A percentile compares a stretch with the other conserved stretches of the same genome.
Evolutionary conservation across 2,797 vertebrate species (phyloP).

Genomic region (Pangasius macronema): DNA sequence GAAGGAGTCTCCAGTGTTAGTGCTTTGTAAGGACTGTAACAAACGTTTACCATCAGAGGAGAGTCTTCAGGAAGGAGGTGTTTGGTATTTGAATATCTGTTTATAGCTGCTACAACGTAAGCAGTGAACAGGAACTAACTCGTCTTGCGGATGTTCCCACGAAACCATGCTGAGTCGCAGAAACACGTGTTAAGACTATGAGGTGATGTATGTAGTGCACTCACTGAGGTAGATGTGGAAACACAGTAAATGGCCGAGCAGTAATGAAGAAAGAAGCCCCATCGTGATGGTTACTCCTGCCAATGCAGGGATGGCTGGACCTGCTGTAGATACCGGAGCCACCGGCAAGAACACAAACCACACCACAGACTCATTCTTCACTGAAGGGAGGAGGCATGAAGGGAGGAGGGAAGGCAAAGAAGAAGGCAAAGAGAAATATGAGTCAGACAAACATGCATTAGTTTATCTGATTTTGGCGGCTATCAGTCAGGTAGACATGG

Average conservation of each 20-base stretch:
- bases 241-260: conserved; percentile 87
- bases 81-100: background rate
- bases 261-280: conserved; percentile 79
- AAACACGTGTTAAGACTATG: background rate
- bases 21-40: background rate
- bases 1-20: background rate
- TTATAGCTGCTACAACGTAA: background rate
- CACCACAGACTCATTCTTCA: conserved; percentile 82
- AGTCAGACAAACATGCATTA: background rate
- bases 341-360: conserved; percentile 91
- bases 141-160: background rate
- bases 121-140: background rate
- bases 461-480: background rate
- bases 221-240: conserved; percentile 96
- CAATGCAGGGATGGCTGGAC: conserved; percentile 78
- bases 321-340: conserved; percentile 76
- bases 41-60: background rate
- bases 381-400: conserved; percentile 59
- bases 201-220: conserved; percentile 36
- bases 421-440: background rate
- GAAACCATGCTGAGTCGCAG: background rate
- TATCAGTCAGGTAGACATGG: background rate
- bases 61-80: background rate
- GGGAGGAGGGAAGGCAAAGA: background rate
- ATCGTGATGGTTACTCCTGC: conserved; percentile 84